phyloP scores from a whole-genome alignment of 1,140 invertebrate species.

The Copidosoma floridanum region DNA sequence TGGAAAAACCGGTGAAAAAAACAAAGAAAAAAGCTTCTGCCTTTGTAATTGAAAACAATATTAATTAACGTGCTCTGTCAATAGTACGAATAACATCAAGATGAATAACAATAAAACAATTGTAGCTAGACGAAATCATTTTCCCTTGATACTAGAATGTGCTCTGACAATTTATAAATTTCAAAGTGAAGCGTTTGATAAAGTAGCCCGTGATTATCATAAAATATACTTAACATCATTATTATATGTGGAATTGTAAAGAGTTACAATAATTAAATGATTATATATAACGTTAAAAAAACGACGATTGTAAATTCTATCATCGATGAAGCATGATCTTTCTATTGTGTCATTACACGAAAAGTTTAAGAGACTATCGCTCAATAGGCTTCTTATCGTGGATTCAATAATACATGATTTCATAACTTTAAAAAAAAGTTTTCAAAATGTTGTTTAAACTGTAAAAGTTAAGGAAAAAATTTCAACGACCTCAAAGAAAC shows the following conservation, averaged over 20 bases:
- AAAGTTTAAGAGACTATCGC: not conserved
- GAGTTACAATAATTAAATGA: not conserved
- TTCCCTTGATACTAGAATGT: no score
- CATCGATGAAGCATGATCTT: not conserved
- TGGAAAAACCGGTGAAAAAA: no score
- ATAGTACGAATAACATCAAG: no score
- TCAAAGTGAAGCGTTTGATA: not conserved
- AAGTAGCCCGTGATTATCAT: not conserved
- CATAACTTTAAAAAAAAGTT: not conserved
- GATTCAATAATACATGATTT: not conserved
- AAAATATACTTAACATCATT: not conserved
- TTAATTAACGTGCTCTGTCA: no score
- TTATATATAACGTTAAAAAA: not conserved
- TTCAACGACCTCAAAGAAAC: constrained; percentile 10
- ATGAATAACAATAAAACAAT: no score
- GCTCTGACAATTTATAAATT: no score
- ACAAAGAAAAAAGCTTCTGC: no score
- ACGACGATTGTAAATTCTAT: not conserved
- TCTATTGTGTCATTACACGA: not conserved
- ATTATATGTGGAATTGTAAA: not conserved
- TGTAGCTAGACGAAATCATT: no score
- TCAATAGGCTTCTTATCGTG: not conserved
- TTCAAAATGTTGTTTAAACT: constrained; percentile 24
- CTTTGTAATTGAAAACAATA: no score
- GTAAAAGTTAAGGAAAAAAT: constrained; percentile 25